These are phyloP conservation scores for Barypeithes pellucidus DNA, from an alignment of 2,888 invertebrate genomes.

Conservation along the genomic window DNA sequence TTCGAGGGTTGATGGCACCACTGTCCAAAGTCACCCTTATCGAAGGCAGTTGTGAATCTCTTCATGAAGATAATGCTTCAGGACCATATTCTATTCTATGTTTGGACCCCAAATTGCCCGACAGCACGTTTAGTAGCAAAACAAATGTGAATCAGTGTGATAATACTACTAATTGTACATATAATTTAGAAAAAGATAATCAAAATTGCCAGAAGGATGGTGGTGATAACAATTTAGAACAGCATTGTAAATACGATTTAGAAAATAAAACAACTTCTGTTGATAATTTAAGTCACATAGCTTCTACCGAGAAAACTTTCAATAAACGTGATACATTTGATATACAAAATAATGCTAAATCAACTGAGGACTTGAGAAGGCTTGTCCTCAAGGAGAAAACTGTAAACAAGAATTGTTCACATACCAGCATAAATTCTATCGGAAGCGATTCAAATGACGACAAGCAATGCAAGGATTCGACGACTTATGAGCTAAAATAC, in stretches of 20 bases:
- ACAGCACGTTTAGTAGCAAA: neutral
- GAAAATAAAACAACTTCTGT: slow-evolving; percentile 18
- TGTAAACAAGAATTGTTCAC: slow-evolving; percentile 8
- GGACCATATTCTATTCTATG: slow-evolving; percentile 78
- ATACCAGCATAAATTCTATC: neutral
- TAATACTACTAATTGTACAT: slow-evolving; percentile 35
- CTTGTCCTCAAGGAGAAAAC: slow-evolving; percentile 26
- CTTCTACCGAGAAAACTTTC: slow-evolving; percentile 2
- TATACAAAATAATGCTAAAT: slow-evolving; percentile 17
- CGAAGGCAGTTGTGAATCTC: slow-evolving; percentile 67
- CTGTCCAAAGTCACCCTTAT: slow-evolving; percentile 66
- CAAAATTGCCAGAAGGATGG: slow-evolving; percentile 24
- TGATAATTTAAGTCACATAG: slow-evolving; percentile 32
- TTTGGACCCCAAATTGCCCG: slow-evolving; percentile 53
- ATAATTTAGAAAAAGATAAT: slow-evolving; percentile 31
- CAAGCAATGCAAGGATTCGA: slow-evolving; percentile 2
- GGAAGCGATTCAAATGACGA: slow-evolving; percentile 15
- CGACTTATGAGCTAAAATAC: neutral
- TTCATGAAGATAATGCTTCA: slow-evolving; percentile 66
- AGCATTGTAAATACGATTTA: slow-evolving; percentile 21
- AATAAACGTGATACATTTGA: slow-evolving; percentile 9
- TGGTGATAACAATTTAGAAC: slow-evolving; percentile 11
- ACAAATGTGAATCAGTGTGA: slow-evolving; percentile 33
- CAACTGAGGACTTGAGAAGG: slow-evolving; percentile 36
- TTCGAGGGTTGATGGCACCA: slow-evolving; percentile 78